Base-by-base conservation (phyloP, 2,888 invertebrate genomes). In the Anaspis maculata region DNA sequence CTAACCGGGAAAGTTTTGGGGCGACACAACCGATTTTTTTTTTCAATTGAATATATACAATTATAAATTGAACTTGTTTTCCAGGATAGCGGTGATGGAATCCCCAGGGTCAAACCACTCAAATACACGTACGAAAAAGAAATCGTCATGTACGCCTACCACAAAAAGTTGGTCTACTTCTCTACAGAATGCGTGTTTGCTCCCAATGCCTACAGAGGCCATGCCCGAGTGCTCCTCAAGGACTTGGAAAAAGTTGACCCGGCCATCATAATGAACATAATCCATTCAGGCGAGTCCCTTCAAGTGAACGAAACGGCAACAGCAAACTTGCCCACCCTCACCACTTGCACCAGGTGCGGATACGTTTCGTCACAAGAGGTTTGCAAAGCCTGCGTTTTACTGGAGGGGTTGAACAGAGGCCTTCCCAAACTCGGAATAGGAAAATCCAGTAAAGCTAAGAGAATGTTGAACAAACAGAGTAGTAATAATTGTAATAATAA, bases 141-240 rank as follows among this genome's bases (percentile, higher is more conserved):
- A 70, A 98, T 98, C 57, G 98, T 97, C 0, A 92, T 96, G 91
- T 96, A 98, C 68, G 97, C 98, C 0, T 90, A 97, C 61, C 96
- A 89, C 62, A 90, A 91, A 61, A 87, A 89, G 56, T 68, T 98
- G 15, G 83, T 96, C 5, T 98, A 98, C 62, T 99, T 98, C 67
- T 96, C 96, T 2, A 98, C 98, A 0, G 98, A 99, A 66, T 98
- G 98, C 68, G 82, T 94, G 27, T 98, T 96, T 70, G 91, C 97
- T 2, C 98, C 98, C 1, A 94, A 98, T 69, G 96, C 98, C 0
- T 96, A 96, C 62, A 75, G 95, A 54, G 94, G 94, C 0, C 83
- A 94, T 63, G 92, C 91, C 0, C 69, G 96, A 50, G 78, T 87
- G 1, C 79, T 87, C 51, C 74, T 98, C 1, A 97, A 98, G 63